A percentile compares a stretch with the other conserved stretches of the same genome.
Conservation (phyloP, 2,888 invertebrate species). For the Baccha elongata region DNA sequence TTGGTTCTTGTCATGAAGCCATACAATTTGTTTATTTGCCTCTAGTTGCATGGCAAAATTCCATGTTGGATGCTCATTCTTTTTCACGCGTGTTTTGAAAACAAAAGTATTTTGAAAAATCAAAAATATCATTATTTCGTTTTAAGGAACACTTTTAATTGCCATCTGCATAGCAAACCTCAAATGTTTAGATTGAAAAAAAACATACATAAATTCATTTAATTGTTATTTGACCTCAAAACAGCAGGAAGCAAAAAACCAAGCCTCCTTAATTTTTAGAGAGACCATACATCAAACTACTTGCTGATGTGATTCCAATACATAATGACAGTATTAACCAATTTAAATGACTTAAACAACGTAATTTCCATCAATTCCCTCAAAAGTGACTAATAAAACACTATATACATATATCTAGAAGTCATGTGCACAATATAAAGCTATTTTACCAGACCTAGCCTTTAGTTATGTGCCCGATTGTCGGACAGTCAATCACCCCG, state of each 20-base stretch:
- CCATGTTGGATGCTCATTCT: no score
- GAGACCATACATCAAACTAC: background rate
- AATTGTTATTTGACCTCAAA: slow-evolving; percentile 11
- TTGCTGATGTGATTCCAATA: background rate
- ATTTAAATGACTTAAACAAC: slow-evolving; percentile 25
- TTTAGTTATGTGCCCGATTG: slow-evolving; percentile 58
- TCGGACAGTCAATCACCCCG: slow-evolving; percentile 73
- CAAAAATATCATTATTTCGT: no score
- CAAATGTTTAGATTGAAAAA: no score
- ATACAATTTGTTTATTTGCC: no score
- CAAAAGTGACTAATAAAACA: slow-evolving; percentile 48
- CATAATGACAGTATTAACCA: background rate
- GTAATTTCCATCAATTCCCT: slow-evolving; percentile 30
- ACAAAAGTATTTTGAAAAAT: no score
- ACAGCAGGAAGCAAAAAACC: slow-evolving; percentile 6
- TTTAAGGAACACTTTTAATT: no score
- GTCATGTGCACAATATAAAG: slow-evolving; percentile 42
- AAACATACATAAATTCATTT: no score
- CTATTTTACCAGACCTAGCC: slow-evolving; percentile 41
- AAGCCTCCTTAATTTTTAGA: background rate
- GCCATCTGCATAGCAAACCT: no score
- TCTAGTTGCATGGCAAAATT: no score
- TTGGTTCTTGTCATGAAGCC: no score
- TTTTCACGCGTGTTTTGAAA: no score
- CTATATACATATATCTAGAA: slow-evolving; percentile 26